A percentile compares a stretch with the other conserved stretches of the same genome.
Conservation (phyloP, 2,113 vertebrate species). For the Camelus bactrianus region DNA sequence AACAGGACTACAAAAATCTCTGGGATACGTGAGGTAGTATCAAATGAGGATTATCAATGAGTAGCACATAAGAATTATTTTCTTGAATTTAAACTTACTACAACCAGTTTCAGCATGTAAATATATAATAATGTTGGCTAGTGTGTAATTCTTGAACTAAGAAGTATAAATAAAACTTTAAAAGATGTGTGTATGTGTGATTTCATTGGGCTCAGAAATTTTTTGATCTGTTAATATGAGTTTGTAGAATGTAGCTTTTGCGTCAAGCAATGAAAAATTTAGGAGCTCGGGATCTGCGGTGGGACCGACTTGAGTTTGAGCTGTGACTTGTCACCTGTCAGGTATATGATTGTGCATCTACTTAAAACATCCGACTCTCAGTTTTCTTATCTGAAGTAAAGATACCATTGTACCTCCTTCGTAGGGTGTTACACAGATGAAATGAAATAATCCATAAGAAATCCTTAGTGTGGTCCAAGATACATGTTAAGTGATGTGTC, state of each 20-base stretch:
- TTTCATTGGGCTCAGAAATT: conserved; percentile 80
- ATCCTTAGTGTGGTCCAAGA: background rate
- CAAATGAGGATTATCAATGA: conserved; percentile 91
- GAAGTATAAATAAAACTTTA: conserved; percentile 93
- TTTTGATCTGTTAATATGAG: background rate
- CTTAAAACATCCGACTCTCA: background rate
- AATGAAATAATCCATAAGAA: background rate
- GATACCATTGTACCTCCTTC: background rate
- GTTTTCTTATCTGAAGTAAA: conserved; percentile 25
- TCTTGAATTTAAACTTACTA: conserved; percentile 93
- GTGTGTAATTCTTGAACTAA: conserved; percentile 94
- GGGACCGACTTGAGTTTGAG: background rate
- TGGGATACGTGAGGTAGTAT: conserved; percentile 89
- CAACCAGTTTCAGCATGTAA: conserved; percentile 95
- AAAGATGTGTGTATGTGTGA: conserved; percentile 79
- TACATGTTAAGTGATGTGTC: background rate
- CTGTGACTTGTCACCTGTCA: background rate
- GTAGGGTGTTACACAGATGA: background rate
- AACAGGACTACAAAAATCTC: conserved; percentile 89
- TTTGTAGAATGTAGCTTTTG: background rate
- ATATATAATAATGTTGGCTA: conserved; percentile 93
- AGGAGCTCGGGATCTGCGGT: background rate
- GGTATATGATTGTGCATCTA: background rate
- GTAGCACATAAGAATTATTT: conserved; percentile 94
- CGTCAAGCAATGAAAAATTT: background rate